Percentiles rank a stretch among this genome's conserved stretches.
These are phyloP conservation scores for Drosophila ercepeae DNA, from an alignment of 1,140 invertebrate genomes.

Conservation along the genomic window DNA sequence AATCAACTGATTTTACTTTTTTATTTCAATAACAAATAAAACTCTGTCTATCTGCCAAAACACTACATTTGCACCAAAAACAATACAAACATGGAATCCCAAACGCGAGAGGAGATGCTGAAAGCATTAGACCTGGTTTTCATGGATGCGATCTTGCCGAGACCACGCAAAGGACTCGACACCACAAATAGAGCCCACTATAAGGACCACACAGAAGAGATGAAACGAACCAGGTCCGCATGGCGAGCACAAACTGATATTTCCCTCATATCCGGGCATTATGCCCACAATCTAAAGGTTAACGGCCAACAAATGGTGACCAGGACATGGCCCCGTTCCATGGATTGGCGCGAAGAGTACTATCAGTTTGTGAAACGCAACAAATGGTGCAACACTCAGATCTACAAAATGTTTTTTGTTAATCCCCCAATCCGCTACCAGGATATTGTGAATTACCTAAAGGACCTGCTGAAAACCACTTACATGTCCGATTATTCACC, in stretches of 20 bases:
- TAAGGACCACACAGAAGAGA: conserved; percentile 27
- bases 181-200: conserved; percentile 34
- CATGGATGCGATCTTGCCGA: conserved; percentile 32
- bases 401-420: conserved; percentile 63
- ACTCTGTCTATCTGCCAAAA: background rate
- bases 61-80: background rate
- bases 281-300: conserved; percentile 58
- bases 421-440: conserved; percentile 43
- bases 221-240: background rate
- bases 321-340: conserved; percentile 54
- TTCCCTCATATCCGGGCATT: conserved; percentile 53
- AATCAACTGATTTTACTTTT: background rate
- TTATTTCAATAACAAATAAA: background rate
- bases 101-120: conserved; percentile 3
- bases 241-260: conserved; percentile 48
- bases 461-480: conserved; percentile 42
- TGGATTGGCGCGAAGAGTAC: conserved; percentile 69
- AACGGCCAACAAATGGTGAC: conserved; percentile 29
- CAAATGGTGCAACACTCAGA: conserved; percentile 64
- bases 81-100: conserved; percentile 11
- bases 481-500: conserved; percentile 61
- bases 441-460: conserved; percentile 37
- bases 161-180: conserved; percentile 9
- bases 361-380: conserved; percentile 49
- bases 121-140: conserved; percentile 33